These are phyloP conservation scores for Megalops atlanticus DNA, from an alignment of 2,113 vertebrate species.

Conservation along the genomic window DNA sequence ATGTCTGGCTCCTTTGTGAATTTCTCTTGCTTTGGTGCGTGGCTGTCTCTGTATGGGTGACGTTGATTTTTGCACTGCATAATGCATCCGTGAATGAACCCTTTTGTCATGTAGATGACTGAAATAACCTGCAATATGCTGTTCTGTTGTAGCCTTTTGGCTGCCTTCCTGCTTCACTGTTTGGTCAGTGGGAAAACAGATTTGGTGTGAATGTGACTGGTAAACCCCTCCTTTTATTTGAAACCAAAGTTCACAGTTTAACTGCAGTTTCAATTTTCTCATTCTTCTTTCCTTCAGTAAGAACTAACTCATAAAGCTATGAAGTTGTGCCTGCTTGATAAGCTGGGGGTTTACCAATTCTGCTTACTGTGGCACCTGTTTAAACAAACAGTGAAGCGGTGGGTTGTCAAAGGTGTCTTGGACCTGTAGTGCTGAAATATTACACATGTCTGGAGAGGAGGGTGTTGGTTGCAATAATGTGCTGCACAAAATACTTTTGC, in stretches of 20 bases:
- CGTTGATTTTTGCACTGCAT: neutral
- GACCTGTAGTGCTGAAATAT: conserved; percentile 16
- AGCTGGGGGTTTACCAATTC: too few species aligned
- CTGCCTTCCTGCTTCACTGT: conserved; percentile 62
- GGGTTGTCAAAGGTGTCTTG: conserved; percentile 56
- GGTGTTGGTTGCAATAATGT: neutral
- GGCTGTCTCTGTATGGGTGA: neutral
- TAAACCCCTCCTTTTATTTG: neutral
- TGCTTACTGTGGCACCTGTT: too few species aligned
- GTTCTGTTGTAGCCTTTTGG: conserved; percentile 58
- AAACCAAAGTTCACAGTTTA: neutral
- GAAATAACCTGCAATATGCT: neutral
- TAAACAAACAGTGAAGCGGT: conserved; percentile 51
- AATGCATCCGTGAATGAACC: neutral
- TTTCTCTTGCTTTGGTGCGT: neutral
- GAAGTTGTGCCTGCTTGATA: too few species aligned
- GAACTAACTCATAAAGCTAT: too few species aligned
- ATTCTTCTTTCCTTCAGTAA: neutral
- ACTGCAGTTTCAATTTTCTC: neutral
- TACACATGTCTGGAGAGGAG: conserved; percentile 1
- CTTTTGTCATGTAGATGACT: neutral
- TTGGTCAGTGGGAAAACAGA: conserved; percentile 15
- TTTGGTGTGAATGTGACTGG: neutral
- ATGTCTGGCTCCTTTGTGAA: neutral
- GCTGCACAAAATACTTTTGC: conserved; percentile 26